Conservation (phyloP, 1,140 invertebrate species). For the Papilio polyxenes region DNA sequence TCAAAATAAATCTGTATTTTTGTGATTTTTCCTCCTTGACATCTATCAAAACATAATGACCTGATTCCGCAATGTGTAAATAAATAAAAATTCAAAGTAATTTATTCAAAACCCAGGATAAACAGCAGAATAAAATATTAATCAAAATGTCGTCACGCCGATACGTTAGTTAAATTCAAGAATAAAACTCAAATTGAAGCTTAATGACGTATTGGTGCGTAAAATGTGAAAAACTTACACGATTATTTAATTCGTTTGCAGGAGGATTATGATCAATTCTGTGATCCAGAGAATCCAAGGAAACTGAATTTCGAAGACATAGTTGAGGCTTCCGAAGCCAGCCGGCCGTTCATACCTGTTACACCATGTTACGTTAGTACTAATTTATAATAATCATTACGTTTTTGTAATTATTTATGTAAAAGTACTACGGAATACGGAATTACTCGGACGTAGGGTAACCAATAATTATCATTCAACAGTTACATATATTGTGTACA, state of each 20-base stretch:
- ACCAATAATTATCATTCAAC: background rate
- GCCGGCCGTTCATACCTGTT: constrained; percentile 51
- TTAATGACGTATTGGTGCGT: background rate
- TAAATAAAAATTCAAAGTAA: background rate
- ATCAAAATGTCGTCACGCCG: constrained; percentile 51
- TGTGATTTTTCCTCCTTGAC: background rate
- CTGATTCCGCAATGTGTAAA: background rate
- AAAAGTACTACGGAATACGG: background rate
- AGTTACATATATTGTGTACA: background rate
- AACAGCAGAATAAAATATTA: constrained; percentile 12
- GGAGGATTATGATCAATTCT: constrained; percentile 70
- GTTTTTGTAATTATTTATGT: background rate
- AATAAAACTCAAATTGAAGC: background rate
- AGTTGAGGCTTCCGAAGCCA: constrained; percentile 48
- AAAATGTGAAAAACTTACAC: background rate
- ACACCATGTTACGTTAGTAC: constrained; percentile 61
- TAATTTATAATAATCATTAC: background rate
- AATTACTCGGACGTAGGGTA: background rate
- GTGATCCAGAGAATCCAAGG: constrained; percentile 66
- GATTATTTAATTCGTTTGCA: constrained; percentile 41
- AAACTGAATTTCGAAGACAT: constrained; percentile 60
- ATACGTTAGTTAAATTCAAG: constrained; percentile 48
- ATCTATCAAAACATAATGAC: background rate
- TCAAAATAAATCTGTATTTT: background rate
- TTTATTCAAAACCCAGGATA: constrained; percentile 2